These are phyloP conservation scores for Therioaphis trifolii DNA, from an alignment of 2,888 invertebrate species.

Conservation along the genomic window DNA sequence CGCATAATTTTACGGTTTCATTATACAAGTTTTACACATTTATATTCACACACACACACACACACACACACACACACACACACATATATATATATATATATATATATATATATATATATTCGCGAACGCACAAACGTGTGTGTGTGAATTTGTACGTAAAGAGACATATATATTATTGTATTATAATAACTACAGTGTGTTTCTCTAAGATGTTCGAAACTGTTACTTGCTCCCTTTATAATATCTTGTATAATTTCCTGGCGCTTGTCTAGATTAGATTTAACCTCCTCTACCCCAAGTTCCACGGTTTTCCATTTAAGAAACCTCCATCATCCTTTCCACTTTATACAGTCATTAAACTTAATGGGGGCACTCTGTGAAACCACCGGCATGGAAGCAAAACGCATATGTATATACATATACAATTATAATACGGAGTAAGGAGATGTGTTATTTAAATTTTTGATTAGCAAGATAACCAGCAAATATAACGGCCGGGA, in stretches of 20 bases:
- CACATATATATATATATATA: neutral
- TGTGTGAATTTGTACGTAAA: neutral
- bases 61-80: neutral
- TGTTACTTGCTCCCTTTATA: constrained; percentile 42
- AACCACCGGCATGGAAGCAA: constrained; percentile 52
- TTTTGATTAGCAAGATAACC: constrained; percentile 29
- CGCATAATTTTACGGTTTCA: constrained; percentile 59
- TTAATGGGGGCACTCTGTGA: constrained; percentile 44
- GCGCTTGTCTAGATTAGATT: constrained; percentile 62
- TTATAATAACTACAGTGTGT: constrained; percentile 47
- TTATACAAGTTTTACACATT: constrained; percentile 42
- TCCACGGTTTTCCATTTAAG: constrained; percentile 50
- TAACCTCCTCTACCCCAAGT: constrained; percentile 28
- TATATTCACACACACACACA: too few relatives aligned
- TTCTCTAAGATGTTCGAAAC: constrained; percentile 42
- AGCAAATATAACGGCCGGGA: neutral
- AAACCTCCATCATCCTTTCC: constrained; percentile 44
- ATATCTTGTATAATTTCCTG: constrained; percentile 59
- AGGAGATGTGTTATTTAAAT: constrained; percentile 3
- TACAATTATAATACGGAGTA: constrained; percentile 22
- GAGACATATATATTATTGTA: constrained; percentile 35
- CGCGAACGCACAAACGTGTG: neutral
- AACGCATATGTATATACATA: constrained; percentile 12
- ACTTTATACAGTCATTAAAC: constrained; percentile 61
- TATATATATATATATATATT: neutral